Base-by-base conservation (phyloP, 1,140 invertebrate genomes). In the Cryptotermes secundus region DNA sequence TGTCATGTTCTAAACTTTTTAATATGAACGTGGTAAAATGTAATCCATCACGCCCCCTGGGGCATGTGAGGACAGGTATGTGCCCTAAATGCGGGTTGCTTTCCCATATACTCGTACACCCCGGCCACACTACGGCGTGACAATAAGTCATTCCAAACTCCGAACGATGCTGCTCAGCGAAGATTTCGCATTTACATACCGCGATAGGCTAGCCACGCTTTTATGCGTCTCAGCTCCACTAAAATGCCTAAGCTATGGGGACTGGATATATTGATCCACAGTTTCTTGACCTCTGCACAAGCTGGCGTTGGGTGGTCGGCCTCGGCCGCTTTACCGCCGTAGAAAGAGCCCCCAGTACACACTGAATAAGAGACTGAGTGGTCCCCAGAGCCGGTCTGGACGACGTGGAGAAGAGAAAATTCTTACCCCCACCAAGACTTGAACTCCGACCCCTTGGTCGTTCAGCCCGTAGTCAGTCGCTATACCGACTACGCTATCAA, bases 21-120 rank as follows among this genome's bases (percentile, higher is more conserved):
- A 72, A 72, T 72, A 72, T 31, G 4, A 72, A 72, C 59, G 59
- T 72, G n/a, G 59, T 72, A 72, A 72, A 72, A 72, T 72, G 59
- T 72, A 72, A 72, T 72, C 59, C 59, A 72, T 72, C 59, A 72
- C n/a, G 59, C 59, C 59, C 26, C 59, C n/a, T 31, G 59, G 59
- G 59, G 59, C 59, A 72, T 72, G 59, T 72, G 59, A n/a, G 59
- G 59, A 72, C 59, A 72, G 59, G 59, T 72, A 72, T 72, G 59
- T 72, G 59, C 59, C 59, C 59, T 72, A 72, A 72, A 72, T 72
- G 59, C 59, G 59, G 31, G n/a, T 31, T 72, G 26, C 59, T 72
- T 72, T 26, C 59, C 26, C n/a, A 22, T 59, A 59, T 59, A 59
- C 24, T 59, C n/a, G 53, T 22, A 14, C 24, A 6, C 59, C 59